Conservation (phyloP, 1,140 invertebrate species). For the Sitophilus oryzae region DNA sequence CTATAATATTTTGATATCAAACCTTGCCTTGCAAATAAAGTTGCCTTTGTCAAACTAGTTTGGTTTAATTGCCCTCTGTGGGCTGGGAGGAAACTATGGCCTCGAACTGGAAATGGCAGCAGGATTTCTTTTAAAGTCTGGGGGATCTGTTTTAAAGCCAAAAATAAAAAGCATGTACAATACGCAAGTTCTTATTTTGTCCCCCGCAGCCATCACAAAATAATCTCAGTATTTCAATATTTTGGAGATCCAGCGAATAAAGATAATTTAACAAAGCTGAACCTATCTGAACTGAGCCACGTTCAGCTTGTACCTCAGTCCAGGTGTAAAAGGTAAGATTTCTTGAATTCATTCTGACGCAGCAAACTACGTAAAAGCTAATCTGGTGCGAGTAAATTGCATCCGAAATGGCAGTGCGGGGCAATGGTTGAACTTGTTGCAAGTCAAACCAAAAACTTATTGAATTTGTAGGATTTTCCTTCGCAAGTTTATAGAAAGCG, state of each 20-base stretch:
- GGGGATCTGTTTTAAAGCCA: conserved; percentile 25
- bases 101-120: conserved; percentile 34
- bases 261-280: conserved; percentile 30
- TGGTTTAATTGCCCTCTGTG: no score
- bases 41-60: no score
- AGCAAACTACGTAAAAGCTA: conserved; percentile 31
- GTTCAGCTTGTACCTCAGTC: conserved; percentile 28
- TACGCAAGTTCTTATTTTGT: conserved; percentile 33
- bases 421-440: conserved; percentile 29
- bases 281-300: conserved; percentile 23
- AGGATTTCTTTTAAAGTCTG: conserved; percentile 24
- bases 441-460: conserved; percentile 9
- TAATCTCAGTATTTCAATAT: conserved; percentile 9
- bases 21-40: no score
- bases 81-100: conserved; percentile 36
- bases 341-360: conserved; percentile 20
- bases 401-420: no score
- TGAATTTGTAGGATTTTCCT: background rate
- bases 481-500: conserved; percentile 6
- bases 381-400: conserved; percentile 31
- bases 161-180: conserved; percentile 28
- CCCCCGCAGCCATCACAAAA: conserved; percentile 33
- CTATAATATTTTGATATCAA: no score
- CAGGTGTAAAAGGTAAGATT: conserved; percentile 31
- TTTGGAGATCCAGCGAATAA: background rate